phyloP scores from a whole-genome alignment of 2,888 invertebrate species.

The Tromatobia lineatoria region DNA sequence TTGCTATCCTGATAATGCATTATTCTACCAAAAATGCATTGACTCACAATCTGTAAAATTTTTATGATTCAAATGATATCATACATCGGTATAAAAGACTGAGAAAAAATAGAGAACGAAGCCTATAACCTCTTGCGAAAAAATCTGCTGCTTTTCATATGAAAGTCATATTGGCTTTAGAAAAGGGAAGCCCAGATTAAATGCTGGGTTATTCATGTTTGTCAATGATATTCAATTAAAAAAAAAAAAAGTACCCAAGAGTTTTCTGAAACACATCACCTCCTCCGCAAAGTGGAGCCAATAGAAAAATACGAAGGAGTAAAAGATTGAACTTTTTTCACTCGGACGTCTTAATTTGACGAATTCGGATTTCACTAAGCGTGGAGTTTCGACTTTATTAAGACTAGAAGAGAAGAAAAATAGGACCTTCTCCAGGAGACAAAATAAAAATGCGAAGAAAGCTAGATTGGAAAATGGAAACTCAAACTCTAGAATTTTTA shows the following conservation, averaged over 20 bases:
- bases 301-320: constrained; percentile 60
- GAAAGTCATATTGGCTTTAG: constrained; percentile 33
- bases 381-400: too few species aligned
- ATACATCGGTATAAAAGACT: not conserved
- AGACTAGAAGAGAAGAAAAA: too few species aligned
- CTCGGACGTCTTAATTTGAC: too few species aligned
- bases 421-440: too few species aligned
- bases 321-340: constrained; percentile 12
- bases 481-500: too few species aligned
- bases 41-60: not conserved
- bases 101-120: constrained; percentile 47
- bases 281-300: not conserved
- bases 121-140: constrained; percentile 42
- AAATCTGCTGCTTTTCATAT: constrained; percentile 54
- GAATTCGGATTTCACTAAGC: too few species aligned
- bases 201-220: constrained; percentile 71
- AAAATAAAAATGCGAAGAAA: too few species aligned
- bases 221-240: constrained; percentile 71
- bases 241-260: not conserved
- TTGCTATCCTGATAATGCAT: too few species aligned
- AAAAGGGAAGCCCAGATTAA: constrained; percentile 23
- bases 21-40: not conserved
- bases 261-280: constrained; percentile 7
- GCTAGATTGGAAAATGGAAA: too few species aligned
- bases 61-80: not conserved